A percentile compares a stretch with the other conserved stretches of the same genome.
Conservation (phyloP, 2,113 vertebrate species). For the Mellivora capensis region DNA sequence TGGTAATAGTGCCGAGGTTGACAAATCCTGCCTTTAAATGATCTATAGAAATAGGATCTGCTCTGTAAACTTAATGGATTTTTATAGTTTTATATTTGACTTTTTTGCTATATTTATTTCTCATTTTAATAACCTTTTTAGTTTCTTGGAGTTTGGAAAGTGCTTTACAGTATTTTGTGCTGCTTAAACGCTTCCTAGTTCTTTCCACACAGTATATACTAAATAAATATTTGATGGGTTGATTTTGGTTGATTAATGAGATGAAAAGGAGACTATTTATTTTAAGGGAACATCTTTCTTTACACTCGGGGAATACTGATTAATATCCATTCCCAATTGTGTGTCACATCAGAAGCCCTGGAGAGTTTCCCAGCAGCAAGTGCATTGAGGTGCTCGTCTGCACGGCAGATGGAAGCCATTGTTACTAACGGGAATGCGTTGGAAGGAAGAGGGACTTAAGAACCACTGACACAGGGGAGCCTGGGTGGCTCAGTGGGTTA, state of each 20-base stretch:
- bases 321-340: not conserved
- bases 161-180: not conserved
- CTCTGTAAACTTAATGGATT: not conserved
- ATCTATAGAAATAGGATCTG: not conserved
- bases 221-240: not conserved
- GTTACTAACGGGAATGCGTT: not conserved
- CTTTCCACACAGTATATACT: not conserved
- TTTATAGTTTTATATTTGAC: not conserved
- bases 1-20: not conserved
- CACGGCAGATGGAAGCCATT: not conserved
- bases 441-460: not conserved
- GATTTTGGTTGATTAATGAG: not conserved
- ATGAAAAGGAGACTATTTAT: not conserved
- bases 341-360: not conserved
- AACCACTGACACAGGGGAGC: not conserved
- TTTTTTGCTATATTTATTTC: not conserved
- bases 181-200: not conserved
- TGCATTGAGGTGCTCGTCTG: not conserved
- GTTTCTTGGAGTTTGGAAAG: not conserved
- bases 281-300: not conserved
- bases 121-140: not conserved
- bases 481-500: too few relatives aligned
- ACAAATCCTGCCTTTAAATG: not conserved
- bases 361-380: not conserved
- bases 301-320: not conserved